phyloP scores from a whole-genome alignment of 2,113 vertebrate species.

The Perca schrenkii region DNA sequence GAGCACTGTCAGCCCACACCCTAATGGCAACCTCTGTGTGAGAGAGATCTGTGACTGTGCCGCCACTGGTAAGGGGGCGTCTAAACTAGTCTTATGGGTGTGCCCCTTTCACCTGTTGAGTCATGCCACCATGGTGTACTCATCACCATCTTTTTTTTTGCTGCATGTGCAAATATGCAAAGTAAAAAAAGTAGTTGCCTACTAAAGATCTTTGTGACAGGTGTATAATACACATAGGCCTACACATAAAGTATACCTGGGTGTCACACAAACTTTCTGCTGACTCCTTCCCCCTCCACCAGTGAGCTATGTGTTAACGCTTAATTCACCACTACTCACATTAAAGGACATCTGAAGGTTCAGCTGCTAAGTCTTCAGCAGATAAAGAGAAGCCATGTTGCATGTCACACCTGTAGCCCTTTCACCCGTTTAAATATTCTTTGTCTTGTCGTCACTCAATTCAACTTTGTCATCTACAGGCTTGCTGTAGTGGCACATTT shows the following conservation, averaged over 20 bases:
- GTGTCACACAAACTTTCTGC: constrained; percentile 15
- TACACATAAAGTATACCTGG: background rate
- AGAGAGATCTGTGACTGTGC: constrained; percentile 51
- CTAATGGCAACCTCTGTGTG: constrained; percentile 52
- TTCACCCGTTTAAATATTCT: constrained; percentile 33
- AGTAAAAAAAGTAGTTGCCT: background rate
- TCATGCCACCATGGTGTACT: constrained; percentile 63
- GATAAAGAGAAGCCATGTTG: constrained; percentile 29
- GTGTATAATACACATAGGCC: background rate
- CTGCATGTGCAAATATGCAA: constrained; percentile 9
- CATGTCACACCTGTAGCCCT: constrained; percentile 15
- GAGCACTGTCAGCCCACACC: constrained; percentile 68
- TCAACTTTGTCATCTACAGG: constrained; percentile 35
- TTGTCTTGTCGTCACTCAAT: constrained; percentile 39
- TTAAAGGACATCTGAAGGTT: constrained; percentile 32
- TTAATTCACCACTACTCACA: constrained; percentile 39
- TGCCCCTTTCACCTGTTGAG: constrained; percentile 70
- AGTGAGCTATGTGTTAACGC: constrained; percentile 16
- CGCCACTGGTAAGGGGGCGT: constrained; percentile 25
- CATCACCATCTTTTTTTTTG: constrained; percentile 33
- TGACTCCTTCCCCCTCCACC: constrained; percentile 30
- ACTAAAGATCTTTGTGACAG: constrained; percentile 10
- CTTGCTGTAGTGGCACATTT: constrained; percentile 31
- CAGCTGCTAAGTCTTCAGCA: constrained; percentile 27
- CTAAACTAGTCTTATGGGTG: constrained; percentile 58